phyloP scores from a whole-genome alignment of 2,113 vertebrate species.

The Heteronetta atricapilla region DNA sequence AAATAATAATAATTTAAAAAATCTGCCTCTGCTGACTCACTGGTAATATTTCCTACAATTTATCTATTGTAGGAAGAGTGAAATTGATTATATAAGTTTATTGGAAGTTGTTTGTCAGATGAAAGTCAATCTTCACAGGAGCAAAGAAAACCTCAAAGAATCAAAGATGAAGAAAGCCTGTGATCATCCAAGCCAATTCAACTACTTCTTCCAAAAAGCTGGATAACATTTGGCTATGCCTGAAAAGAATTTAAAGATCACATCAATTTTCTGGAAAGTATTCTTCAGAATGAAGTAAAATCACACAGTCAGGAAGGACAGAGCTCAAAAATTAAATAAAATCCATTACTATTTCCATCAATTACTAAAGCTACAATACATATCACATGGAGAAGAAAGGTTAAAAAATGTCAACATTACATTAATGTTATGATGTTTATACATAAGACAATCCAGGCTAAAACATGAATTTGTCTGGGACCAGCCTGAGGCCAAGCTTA shows the following conservation, averaged over 20 bases:
- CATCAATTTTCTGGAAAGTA: not conserved
- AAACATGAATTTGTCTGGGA: not conserved
- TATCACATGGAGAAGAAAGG: not conserved
- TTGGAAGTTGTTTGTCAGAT: not conserved
- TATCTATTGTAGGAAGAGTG: not conserved
- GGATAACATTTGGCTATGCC: not conserved
- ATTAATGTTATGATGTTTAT: not conserved
- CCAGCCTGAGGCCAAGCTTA: not conserved
- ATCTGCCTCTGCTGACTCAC: not conserved
- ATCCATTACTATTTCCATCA: not conserved
- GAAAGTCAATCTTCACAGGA: not conserved
- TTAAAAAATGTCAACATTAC: not conserved
- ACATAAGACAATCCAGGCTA: not conserved
- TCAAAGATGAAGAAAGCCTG: not conserved
- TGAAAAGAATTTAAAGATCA: not conserved
- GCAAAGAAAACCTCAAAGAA: not conserved
- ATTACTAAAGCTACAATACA: not conserved
- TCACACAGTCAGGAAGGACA: not conserved
- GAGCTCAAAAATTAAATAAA: not conserved
- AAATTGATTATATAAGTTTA: not conserved
- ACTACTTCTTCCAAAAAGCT: not conserved
- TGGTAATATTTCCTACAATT: not conserved
- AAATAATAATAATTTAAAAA: not conserved
- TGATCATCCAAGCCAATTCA: not conserved
- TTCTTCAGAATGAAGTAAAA: not conserved